Conservation (phyloP, 2,797 vertebrate genomes). For the Tragopan temminckii region DNA sequence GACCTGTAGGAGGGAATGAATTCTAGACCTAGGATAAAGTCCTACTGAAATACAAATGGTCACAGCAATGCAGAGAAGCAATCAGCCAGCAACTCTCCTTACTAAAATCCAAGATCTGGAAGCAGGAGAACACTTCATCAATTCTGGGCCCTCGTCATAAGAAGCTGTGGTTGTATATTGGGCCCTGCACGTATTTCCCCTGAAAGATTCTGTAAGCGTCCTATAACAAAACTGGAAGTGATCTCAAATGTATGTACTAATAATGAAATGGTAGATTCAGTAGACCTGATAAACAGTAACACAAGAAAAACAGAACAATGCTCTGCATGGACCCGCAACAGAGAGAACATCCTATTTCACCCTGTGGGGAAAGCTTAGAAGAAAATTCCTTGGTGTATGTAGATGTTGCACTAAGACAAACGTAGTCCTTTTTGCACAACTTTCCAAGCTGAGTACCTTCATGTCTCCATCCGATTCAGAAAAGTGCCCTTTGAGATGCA, state of each 20-base stretch:
- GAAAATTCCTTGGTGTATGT: background rate
- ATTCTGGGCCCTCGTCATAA: background rate
- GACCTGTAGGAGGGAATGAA: background rate
- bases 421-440: background rate
- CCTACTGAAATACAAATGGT: background rate
- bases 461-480: constrained; percentile 13
- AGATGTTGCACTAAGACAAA: background rate
- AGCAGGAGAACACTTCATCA: background rate
- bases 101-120: background rate
- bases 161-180: too few species aligned
- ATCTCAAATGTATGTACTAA: background rate
- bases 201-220: background rate
- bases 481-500: background rate
- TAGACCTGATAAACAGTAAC: background rate
- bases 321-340: background rate
- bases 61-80: background rate
- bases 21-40: background rate
- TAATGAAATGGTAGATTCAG: background rate
- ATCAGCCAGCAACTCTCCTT: background rate
- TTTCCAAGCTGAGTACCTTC: background rate
- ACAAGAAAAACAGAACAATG: background rate
- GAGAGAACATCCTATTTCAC: background rate
- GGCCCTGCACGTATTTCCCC: background rate
- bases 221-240: background rate
- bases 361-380: background rate